A percentile compares a stretch with the other conserved stretches of the same genome.
These are phyloP conservation scores for Malurus cyaneus DNA, from an alignment of 2,113 vertebrate genomes.

Conservation along the genomic window DNA sequence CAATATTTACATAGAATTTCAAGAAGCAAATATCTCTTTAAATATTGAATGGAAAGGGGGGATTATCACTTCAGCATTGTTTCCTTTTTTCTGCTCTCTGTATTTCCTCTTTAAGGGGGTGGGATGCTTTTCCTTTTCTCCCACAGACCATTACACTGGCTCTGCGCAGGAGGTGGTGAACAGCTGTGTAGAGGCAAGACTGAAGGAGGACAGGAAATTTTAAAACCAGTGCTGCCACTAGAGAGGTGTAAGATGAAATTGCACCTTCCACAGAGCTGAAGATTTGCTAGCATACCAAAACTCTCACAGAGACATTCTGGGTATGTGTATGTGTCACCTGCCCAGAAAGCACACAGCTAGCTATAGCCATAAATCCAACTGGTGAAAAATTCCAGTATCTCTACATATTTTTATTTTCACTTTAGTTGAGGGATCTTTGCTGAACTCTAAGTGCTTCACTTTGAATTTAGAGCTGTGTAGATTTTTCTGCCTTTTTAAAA, in stretches of 20 bases:
- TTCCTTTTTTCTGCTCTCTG: not conserved
- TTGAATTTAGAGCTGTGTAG: not conserved
- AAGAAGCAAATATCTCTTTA: not conserved
- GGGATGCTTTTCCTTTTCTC: not conserved
- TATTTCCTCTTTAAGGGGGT: not conserved
- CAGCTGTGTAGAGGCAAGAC: not conserved
- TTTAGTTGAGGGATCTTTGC: not conserved
- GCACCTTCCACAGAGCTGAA: not conserved
- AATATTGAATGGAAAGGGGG: not conserved
- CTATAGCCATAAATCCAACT: not conserved
- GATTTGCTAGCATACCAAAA: not conserved
- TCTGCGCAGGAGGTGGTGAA: not conserved
- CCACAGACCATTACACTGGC: not conserved
- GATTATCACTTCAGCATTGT: not conserved
- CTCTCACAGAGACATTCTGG: not conserved
- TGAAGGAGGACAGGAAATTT: not conserved
- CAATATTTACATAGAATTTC: not conserved
- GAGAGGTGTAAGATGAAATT: not conserved
- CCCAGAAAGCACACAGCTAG: not conserved
- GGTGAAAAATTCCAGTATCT: not conserved
- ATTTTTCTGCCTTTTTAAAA: not conserved
- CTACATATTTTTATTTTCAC: not conserved
- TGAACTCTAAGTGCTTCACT: not conserved
- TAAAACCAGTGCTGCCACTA: not conserved
- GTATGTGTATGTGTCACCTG: not conserved